Base-by-base conservation (phyloP, 1,140 invertebrate species). In the Diorhabda elongata region DNA sequence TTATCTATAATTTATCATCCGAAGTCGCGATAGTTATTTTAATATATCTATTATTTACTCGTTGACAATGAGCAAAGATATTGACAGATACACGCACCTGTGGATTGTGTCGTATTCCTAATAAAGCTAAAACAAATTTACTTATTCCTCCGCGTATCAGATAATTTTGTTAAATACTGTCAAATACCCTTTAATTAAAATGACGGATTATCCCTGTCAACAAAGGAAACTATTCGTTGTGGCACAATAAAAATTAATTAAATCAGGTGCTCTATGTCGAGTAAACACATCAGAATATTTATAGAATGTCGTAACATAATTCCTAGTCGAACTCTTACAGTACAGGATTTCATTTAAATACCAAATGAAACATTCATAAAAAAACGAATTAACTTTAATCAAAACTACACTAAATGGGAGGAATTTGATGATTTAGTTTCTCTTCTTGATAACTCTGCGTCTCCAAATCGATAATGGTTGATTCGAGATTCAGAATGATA, bases 101-200 rank as follows among this genome's bases (percentile, higher is more conserved):
- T 52, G 47, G 47, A 52, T n/a, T 52, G 6, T 52, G 47, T 6
- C 47, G 47, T 52, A 52, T n/a, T 52, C 47, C 47, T 52, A 52
- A 52, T 52, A 52, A 52, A 52, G 47, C 47, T 52, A 8, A 52
- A 52, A 52, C 47, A 52, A 52, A 52, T 52, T 52, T 52, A 52
- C 47, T n/a, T n/a, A 52, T 52, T 52, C 6, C 47, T 52, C 47
- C n/a, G 6, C 47, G 6, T 52, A 52, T 52, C 47, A 52, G 47
- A 52, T 52, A 52, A 52, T 52, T 52, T 52, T 52, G 47, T 52
- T 52, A 52, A 52, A 52, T 52, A 52, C 47, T 52, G 47, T 52
- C 47, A 52, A 8, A 52, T 52, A 52, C 47, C 47, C 47, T 52
- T 52, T 52, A 52, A 52, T 52, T 52, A 52, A 52, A 52, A 52